Evolutionary conservation across 1,140 invertebrate species (phyloP).

Genomic region (Daktulosphaira vitifoliae): DNA sequence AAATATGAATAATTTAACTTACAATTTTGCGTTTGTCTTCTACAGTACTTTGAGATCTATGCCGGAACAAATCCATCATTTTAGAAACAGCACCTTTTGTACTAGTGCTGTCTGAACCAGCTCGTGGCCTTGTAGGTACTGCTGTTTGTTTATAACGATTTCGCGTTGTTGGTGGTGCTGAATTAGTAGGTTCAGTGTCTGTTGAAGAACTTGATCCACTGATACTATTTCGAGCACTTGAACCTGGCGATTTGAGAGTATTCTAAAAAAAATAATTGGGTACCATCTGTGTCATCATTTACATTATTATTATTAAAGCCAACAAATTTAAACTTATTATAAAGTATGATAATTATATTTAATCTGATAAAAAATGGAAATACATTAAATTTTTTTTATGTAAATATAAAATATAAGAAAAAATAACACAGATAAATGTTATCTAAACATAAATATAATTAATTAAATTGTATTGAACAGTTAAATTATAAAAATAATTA

Average conservation of each 20-base stretch:
- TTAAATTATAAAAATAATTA: too few relatives aligned
- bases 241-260: conserved; percentile 42
- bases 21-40: conserved; percentile 68
- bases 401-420: too few relatives aligned
- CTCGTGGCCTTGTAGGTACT: conserved; percentile 43
- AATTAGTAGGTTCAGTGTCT: conserved; percentile 29
- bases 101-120: conserved; percentile 47
- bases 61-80: conserved; percentile 81
- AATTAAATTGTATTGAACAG: too few relatives aligned
- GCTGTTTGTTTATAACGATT: conserved; percentile 30
- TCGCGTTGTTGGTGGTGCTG: conserved; percentile 13
- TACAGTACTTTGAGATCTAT: conserved; percentile 62
- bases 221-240: conserved; percentile 36
- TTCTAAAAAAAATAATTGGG: conserved; percentile 39
- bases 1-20: too few relatives aligned
- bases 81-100: conserved; percentile 64
- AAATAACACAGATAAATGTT: too few relatives aligned
- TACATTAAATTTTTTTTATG: too few relatives aligned
- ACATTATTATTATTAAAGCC: too few relatives aligned
- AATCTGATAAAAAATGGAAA: too few relatives aligned
- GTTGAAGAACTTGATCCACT: conserved; percentile 35
- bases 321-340: too few relatives aligned
- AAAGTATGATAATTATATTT: too few relatives aligned
- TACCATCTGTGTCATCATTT: too few relatives aligned
- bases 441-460: too few relatives aligned